These are phyloP conservation scores for Hydrozoanthus gracilis DNA, from an alignment of 92 coral and sea anemone genomes.

Conservation along the genomic window DNA sequence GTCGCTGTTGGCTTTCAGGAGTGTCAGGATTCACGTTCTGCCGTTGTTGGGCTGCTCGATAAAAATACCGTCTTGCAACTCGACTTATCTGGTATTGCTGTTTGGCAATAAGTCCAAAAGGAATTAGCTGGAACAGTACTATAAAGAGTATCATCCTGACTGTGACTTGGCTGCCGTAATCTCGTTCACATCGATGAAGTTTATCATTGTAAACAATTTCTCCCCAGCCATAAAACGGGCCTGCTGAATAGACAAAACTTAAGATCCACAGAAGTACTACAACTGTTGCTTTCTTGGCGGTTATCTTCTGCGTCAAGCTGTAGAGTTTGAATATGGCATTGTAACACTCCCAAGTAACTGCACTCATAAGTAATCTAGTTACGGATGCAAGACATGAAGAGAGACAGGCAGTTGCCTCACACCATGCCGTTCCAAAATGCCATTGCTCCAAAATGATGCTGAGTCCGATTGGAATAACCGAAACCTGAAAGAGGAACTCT, in stretches of 20 bases:
- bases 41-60: background rate
- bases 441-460: background rate
- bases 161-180: background rate
- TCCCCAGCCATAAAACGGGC: background rate
- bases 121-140: background rate
- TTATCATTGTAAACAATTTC: background rate
- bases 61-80: background rate
- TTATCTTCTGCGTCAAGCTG: background rate
- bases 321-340: background rate
- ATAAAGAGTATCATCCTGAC: background rate
- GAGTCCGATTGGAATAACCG: background rate
- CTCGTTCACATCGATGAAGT: constrained; percentile 1
- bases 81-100: constrained; percentile 17
- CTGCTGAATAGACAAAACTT: background rate
- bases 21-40: background rate
- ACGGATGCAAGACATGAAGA: background rate
- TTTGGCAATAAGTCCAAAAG: background rate
- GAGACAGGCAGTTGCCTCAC: background rate
- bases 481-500: background rate
- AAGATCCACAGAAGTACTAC: background rate
- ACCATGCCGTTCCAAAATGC: background rate
- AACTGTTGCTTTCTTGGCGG: background rate
- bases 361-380: background rate
- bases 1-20: background rate
- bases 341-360: constrained; percentile 8